phyloP scores from a whole-genome alignment of 2,797 vertebrate genomes.

The Urosaurus nigricauda region DNA sequence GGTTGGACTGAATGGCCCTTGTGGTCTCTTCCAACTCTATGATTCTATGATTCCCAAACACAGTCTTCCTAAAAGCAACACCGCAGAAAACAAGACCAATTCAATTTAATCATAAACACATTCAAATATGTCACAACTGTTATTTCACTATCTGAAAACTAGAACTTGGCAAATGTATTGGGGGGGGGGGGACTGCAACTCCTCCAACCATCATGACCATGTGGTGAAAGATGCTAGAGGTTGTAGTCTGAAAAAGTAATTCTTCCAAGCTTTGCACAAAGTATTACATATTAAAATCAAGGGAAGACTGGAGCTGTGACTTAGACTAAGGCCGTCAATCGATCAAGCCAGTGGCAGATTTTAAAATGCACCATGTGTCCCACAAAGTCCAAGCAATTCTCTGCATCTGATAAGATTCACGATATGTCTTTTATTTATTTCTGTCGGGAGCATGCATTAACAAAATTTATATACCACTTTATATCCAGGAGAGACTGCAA shows the following conservation, averaged over 20 bases:
- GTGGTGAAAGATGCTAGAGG: too few species aligned
- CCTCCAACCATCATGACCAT: background rate
- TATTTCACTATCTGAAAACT: background rate
- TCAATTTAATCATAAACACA: background rate
- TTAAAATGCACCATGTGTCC: background rate
- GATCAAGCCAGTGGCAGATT: background rate
- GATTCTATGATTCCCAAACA: too few species aligned
- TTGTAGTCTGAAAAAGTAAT: background rate
- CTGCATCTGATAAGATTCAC: background rate
- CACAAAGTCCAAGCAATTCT: background rate
- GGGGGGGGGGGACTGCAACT: too few species aligned
- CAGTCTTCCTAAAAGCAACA: background rate
- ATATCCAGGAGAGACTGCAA: background rate
- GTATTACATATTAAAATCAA: background rate
- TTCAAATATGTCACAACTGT: background rate
- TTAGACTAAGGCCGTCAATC: too few species aligned
- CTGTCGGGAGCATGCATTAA: background rate
- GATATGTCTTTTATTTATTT: background rate
- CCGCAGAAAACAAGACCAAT: background rate
- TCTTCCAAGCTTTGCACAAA: background rate
- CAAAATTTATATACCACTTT: background rate
- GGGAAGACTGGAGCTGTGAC: too few species aligned
- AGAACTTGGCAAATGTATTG: too few species aligned
- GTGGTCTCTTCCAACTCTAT: too few species aligned
- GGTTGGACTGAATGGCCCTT: too few species aligned